These are phyloP conservation scores for Epistrophe eligans DNA, from an alignment of 2,888 invertebrate species.

Conservation along the genomic window DNA sequence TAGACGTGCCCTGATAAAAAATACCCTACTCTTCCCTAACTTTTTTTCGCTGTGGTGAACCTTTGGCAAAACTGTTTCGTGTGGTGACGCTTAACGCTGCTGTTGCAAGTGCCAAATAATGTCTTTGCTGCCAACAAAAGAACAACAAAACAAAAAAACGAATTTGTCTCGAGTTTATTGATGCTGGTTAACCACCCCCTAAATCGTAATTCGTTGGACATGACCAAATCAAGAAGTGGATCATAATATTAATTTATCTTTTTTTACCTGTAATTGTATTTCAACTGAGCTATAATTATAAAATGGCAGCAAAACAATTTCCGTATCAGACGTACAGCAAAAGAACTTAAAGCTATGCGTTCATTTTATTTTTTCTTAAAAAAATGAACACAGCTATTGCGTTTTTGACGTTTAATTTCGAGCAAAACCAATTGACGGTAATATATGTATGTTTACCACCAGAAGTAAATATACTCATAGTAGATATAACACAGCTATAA, in stretches of 20 bases:
- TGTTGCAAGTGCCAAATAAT: slow-evolving; percentile 60
- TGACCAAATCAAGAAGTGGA: slow-evolving; percentile 61
- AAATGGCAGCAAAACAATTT: slow-evolving; percentile 33
- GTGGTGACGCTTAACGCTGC: slow-evolving; percentile 44
- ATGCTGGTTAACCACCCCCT: slow-evolving; percentile 17
- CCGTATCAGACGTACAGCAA: slow-evolving; percentile 22
- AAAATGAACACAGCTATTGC: slow-evolving; percentile 3
- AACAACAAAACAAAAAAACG: background rate
- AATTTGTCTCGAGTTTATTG: slow-evolving; percentile 35
- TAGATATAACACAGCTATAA: slow-evolving; percentile 23
- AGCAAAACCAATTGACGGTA: slow-evolving; percentile 27
- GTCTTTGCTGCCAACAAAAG: slow-evolving; percentile 41
- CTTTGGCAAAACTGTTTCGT: slow-evolving; percentile 12
- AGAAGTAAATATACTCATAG: slow-evolving; percentile 30
- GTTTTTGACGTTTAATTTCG: slow-evolving; percentile 40
- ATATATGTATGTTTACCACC: slow-evolving; percentile 29
- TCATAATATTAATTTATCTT: slow-evolving; percentile 37
- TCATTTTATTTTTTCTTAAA: background rate
- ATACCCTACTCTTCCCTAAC: background rate
- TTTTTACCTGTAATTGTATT: slow-evolving; percentile 57
- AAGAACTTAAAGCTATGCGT: background rate
- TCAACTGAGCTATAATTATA: slow-evolving; percentile 18
- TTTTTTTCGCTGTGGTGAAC: slow-evolving; percentile 3
- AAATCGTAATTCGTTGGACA: slow-evolving; percentile 1
- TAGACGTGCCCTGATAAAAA: background rate